These are phyloP conservation scores for Drosophila bifasciata DNA, from an alignment of 1,140 invertebrate species.

Conservation along the genomic window DNA sequence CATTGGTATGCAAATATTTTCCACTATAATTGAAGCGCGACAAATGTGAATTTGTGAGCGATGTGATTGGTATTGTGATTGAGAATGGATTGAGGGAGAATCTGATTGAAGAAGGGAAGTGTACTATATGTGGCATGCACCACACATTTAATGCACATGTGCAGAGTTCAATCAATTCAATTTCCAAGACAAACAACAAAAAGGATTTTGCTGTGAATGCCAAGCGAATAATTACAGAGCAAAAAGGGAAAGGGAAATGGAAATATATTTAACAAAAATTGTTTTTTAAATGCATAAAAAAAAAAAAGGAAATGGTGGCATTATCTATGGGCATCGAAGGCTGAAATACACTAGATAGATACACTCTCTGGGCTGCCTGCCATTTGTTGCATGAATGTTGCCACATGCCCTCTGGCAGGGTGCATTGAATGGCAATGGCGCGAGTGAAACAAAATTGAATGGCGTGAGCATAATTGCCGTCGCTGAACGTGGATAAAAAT, in stretches of 20 bases:
- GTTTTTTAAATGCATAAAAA: conserved; percentile 28
- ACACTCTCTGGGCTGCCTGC: no score
- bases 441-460: neutral
- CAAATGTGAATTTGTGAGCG: conserved; percentile 57
- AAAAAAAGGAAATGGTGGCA: neutral
- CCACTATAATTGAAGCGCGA: conserved; percentile 56
- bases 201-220: conserved; percentile 23
- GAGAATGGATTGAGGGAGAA: conserved; percentile 16
- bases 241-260: neutral
- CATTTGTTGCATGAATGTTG: no score
- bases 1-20: conserved; percentile 64
- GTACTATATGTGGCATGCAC: conserved; percentile 4
- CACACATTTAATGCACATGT: conserved; percentile 42
- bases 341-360: no score
- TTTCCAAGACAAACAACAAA: conserved; percentile 35
- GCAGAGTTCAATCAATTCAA: conserved; percentile 38
- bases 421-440: no score
- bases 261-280: conserved; percentile 20
- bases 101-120: no score
- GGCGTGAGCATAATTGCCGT: conserved; percentile 49
- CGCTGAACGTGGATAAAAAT: conserved; percentile 8
- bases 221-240: conserved; percentile 2
- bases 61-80: conserved; percentile 32
- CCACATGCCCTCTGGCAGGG: no score
- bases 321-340: no score